Conservation (phyloP, 2,113 vertebrate species). For the Psilopogon haemacephalus region DNA sequence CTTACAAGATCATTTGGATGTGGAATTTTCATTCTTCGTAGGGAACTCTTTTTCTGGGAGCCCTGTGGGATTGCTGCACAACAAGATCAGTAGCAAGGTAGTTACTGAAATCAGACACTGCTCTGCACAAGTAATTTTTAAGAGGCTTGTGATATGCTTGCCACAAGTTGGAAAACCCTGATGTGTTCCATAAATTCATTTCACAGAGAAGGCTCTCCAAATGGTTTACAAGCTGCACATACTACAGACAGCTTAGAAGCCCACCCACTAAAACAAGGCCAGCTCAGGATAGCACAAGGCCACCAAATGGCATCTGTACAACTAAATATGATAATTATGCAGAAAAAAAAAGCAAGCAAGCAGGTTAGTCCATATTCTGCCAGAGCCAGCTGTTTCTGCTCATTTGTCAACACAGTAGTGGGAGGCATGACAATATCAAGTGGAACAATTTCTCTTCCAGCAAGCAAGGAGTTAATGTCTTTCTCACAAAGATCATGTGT, state of each 20-base stretch:
- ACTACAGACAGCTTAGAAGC: not conserved
- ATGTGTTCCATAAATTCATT: not conserved
- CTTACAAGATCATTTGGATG: not conserved
- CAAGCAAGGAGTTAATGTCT: not conserved
- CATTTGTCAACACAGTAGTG: not conserved
- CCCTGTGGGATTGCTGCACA: fast-evolving
- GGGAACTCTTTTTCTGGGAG: not conserved
- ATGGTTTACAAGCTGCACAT: not conserved
- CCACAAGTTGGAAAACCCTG: not conserved
- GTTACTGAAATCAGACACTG: not conserved
- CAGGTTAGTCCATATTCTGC: not conserved
- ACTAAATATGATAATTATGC: not conserved
- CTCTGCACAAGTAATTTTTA: not conserved
- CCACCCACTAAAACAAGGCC: not conserved
- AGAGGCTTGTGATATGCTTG: not conserved
- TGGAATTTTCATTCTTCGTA: not conserved
- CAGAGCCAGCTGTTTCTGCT: not conserved
- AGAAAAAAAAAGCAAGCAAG: not conserved
- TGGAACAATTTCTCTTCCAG: not conserved
- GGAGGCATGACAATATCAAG: not conserved
- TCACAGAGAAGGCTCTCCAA: not conserved
- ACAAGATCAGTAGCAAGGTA: not conserved
- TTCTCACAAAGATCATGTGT: fast-evolving
- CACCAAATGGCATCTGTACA: not conserved
- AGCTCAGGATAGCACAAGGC: not conserved